Evolutionary conservation across 2,888 invertebrate genomes (phyloP).

Genomic region (Antheraea yamamai): DNA sequence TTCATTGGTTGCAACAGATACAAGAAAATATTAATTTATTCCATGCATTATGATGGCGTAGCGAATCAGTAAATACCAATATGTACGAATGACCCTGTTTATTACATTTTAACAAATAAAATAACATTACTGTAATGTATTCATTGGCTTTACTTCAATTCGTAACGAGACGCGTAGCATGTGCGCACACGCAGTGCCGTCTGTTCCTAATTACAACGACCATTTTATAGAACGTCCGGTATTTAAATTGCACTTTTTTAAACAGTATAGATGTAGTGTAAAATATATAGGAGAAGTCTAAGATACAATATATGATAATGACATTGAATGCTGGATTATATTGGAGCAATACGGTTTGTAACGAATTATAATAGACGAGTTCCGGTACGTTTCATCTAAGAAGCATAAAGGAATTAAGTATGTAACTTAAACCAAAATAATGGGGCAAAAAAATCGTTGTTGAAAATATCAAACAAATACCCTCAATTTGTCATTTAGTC

Average conservation of each 20-base stretch:
- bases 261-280: background rate
- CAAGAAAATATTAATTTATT: too few species aligned
- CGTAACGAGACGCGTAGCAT: background rate
- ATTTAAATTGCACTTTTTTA: background rate
- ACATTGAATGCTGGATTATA: background rate
- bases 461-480: too few species aligned
- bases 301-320: background rate
- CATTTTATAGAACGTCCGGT: constrained; percentile 10
- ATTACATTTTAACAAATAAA: background rate
- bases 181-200: background rate
- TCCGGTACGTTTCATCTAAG: background rate
- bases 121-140: background rate
- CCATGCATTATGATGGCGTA: too few species aligned
- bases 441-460: too few species aligned
- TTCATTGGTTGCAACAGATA: too few species aligned
- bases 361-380: background rate
- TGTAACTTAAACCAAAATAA: too few species aligned
- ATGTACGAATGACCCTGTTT: background rate
- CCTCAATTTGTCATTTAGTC: too few species aligned
- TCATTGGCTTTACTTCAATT: constrained; percentile 11
- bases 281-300: background rate
- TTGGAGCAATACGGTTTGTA: background rate
- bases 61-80: background rate
- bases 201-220: background rate
- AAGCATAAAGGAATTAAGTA: too few species aligned